Evolutionary conservation across 37 sponge, comb jelly and placozoan species (phyloP), one percentile per base, ranked within the genome.

Genomic region (Agelas oroides): DNA sequence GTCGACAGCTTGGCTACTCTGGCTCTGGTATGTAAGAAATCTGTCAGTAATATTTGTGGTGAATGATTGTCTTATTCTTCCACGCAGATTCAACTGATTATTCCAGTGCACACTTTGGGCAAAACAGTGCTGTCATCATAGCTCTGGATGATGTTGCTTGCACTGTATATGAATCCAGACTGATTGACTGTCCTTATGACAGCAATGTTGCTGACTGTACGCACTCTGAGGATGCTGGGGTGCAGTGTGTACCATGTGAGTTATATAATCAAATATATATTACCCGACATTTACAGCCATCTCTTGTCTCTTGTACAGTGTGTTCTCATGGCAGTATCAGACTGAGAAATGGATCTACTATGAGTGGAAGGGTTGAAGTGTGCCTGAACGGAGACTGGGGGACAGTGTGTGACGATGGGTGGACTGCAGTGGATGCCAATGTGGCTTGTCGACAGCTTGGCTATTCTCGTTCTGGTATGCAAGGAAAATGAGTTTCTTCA

Each of bases 251-350:
- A 46, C 46, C 68, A 1, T 2, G 33, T 32, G 46, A 46, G 46
- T 46, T 46, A 46, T 69, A 36, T 31, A 27, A 13, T 21, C 2
- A 5, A 14, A 31, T 11, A 1, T 8, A 11, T 5, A 30, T 15
- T 28, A 31, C 6, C 70, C 5, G 5, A 31, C 34, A 20, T 5
- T 11, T 69, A 35, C 13, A 14, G 6, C 34, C 6, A 69, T 69
- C 12, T 61, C 8, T 3, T 8, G 3, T 46, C 46, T 8, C 5
- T 61, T 5, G 3, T 11, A 25, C 62, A 61, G 62, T 5, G 14
- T 61, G 73, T 57, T 57, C 75, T 34, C 38, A 75, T 73, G 84
- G 84, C n/a, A 36, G 64, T 24, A 36, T 73, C 30, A 36, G 81
- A 39, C 70, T 79, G 31, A 55, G 28, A 33, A 41, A 38, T 41